Evolutionary conservation across 2,888 invertebrate genomes (phyloP), one percentile per base, ranked within the genome.

Genomic region (Bombyx huttoni): DNA sequence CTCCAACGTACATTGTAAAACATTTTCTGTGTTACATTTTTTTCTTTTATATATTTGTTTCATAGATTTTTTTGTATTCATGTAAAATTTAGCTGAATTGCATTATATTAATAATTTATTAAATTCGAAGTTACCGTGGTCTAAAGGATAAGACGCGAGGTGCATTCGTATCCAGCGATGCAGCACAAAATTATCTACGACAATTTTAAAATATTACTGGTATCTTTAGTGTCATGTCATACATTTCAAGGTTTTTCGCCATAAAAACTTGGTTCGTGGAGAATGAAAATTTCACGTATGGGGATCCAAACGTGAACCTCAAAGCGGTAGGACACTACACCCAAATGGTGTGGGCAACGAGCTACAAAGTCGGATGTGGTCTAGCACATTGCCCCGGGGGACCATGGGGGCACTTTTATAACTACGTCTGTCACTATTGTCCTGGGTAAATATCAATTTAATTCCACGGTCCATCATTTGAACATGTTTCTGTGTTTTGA

Each of bases 341-440:
- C 0, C 94, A 95, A 79, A 91, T 95, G 92, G 94, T 93, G 33
- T 95, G 95, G 95, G 94, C 94, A 10, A 89, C 93, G 3, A 92
- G 91, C 14, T 94, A 94, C 71, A 91, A 92, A 70, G 91, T 95
- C 13, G 94, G 95, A 46, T 95, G 95, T 65, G 94, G 94, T 0
- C 84, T 94, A 61, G 90, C 93, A 24, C 90, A 91, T 66, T 95
- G 95, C 69, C 75, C 84, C n/a, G 90, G 90, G 10, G 91, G 91
- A 35, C 91, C 89, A 12, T 88, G 88, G 80, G 91, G 88, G 55
- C 81, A 90, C 13, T 95, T 92, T 77, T 95, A 91, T 79, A 94
- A 93, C 75, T 95, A 95, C 73, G 92, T 95, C 34, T 95, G 95
- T 77, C 94, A 95, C 82, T 95, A 95, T 74, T 95, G 95, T 68